Evolutionary conservation across 2,888 invertebrate genomes (phyloP), one percentile per base, ranked within the genome.

Genomic region (Archips xylosteana): DNA sequence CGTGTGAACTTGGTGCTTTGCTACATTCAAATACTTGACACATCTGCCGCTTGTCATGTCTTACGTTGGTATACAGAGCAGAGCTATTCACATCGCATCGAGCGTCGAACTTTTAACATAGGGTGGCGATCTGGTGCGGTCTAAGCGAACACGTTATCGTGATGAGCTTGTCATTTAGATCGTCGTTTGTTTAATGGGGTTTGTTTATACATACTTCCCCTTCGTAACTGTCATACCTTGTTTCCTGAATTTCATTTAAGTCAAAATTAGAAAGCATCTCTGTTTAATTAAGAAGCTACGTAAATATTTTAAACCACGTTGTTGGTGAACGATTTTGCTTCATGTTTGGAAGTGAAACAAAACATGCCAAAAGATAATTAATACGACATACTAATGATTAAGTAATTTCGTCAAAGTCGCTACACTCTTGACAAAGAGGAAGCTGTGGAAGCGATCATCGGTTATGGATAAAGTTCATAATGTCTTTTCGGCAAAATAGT

Each of bases 31-130:
- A 75, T 67, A 75, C 64, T 70, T 69, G 74, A 73, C 73, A 66
- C 73, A 75, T 76, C 78, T 76, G 75, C 70, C 77, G 77, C 76
- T 77, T 80, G 78, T 78, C 78, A 77, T 76, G 73, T 76, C 76
- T 76, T 74, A 78, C 76, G 62, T 68, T 39, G 60, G 59, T 49
- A 47, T 54, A 61, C 47, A 39, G 39, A 39, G 23, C 39, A 39
- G 6, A 5, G 70, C 71, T 61, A 59, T 69, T 49, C 69, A 64
- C 36, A 15, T 65, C 64, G 32, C 57, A 67, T 57, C 66, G 66
- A 32, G 60, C 23, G 57, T 67, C 68, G 70, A 74, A 74, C 69
- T 74, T 69, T 74, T 74, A 74, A 65, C 74, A 74, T 70, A 64
- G 73, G 64, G 68, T 39, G 63, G 59, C 69, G 69, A 69, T 73